These are phyloP conservation scores for Pteronura brasiliensis DNA, from an alignment of 2,113 vertebrate species.

Conservation along the genomic window DNA sequence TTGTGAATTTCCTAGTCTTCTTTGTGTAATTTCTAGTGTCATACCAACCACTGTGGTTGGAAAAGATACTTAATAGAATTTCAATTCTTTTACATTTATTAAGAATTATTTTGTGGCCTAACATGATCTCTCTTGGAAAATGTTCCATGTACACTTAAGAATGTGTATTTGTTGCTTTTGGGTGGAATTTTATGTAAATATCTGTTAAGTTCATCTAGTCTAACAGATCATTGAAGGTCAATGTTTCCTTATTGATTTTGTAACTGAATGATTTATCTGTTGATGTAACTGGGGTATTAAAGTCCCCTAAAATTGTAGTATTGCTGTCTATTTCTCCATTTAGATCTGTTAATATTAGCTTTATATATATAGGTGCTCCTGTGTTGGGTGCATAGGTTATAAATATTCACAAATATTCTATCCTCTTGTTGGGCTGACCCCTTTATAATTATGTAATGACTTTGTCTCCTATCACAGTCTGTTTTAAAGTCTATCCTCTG, in stretches of 20 bases:
- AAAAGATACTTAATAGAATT: not conserved
- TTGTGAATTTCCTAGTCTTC: not conserved
- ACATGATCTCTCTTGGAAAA: not conserved
- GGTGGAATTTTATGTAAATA: not conserved
- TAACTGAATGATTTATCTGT: not conserved
- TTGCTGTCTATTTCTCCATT: not conserved
- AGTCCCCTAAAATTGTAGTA: not conserved
- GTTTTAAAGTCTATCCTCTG: not conserved
- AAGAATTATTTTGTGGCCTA: not conserved
- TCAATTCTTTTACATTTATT: not conserved
- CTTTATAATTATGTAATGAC: not conserved
- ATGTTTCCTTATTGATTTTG: not conserved
- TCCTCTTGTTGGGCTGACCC: not conserved
- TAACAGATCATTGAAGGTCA: not conserved
- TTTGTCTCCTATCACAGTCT: not conserved
- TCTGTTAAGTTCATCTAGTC: not conserved
- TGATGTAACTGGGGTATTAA: not conserved
- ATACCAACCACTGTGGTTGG: not conserved
- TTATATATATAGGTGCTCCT: not conserved
- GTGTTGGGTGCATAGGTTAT: not conserved
- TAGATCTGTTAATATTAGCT: not conserved
- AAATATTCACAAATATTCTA: not conserved
- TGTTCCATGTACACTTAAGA: too few species aligned
- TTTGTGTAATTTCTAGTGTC: not conserved
- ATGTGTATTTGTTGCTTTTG: too few species aligned